Conservation (phyloP, 2,888 invertebrate genomes). For the Stegana nigrithorax region DNA sequence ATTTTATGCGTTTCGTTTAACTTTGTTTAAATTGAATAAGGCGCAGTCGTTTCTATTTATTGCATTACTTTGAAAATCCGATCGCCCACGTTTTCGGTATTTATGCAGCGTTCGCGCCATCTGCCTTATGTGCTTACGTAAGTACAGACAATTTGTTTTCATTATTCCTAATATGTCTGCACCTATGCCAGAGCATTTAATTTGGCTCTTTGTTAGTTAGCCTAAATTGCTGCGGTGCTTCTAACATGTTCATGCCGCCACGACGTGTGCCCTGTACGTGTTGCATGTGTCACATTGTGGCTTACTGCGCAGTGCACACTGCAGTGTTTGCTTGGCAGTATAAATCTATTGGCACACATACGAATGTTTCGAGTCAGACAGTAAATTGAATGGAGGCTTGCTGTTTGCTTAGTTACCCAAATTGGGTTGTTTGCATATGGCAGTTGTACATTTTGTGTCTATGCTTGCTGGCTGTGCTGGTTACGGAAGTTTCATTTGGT, state of each 20-base stretch:
- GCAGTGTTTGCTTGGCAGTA: no score
- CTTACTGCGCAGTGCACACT: conserved; percentile 32
- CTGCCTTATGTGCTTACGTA: conserved; percentile 3
- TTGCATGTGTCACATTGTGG: conserved; percentile 34
- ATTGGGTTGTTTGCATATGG: no score
- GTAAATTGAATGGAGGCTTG: no score
- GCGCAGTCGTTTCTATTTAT: not conserved
- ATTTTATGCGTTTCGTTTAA: no score
- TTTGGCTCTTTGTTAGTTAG: not conserved
- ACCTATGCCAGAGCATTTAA: conserved; percentile 16
- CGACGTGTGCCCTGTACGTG: conserved; percentile 38
- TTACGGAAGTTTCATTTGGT: no score
- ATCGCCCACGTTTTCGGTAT: not conserved
- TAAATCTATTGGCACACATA: no score
- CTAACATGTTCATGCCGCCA: conserved; percentile 23
- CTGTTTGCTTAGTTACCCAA: no score
- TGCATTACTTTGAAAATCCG: not conserved
- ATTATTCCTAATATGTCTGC: conserved; percentile 36
- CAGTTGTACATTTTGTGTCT: no score
- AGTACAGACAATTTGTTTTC: conserved; percentile 46
- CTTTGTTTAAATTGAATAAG: no score
- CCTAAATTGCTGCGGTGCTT: conserved; percentile 25
- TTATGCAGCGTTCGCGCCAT: not conserved
- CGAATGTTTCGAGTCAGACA: no score
- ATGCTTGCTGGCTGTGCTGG: no score